Evolutionary conservation across 2,888 invertebrate species (phyloP).

Genomic region (Plagiodera versicolora): DNA sequence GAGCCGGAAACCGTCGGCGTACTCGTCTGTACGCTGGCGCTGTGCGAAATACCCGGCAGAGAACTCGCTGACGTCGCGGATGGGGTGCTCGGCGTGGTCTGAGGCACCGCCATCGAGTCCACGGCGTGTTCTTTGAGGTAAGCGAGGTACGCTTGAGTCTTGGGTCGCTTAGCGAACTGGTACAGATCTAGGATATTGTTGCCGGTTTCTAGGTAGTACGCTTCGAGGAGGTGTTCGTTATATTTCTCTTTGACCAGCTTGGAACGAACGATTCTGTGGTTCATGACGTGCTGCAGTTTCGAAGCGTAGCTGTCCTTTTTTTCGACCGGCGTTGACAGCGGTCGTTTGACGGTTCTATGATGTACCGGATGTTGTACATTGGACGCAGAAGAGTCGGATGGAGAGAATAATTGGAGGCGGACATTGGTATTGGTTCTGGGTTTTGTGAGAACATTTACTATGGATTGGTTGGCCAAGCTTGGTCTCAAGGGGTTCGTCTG

Average conservation of each 20-base stretch:
- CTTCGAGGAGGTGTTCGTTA: constrained; percentile 78
- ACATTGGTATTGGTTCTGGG: constrained; percentile 45
- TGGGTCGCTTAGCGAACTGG: constrained; percentile 80
- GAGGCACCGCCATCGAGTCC: constrained; percentile 44
- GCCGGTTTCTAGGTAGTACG: constrained; percentile 83
- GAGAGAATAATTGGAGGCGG: constrained; percentile 49
- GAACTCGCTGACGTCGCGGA: constrained; percentile 50
- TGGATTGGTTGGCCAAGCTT: constrained; percentile 54
- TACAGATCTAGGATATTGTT: constrained; percentile 89
- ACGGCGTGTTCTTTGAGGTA: constrained; percentile 68
- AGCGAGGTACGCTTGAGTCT: constrained; percentile 71
- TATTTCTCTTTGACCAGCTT: constrained; percentile 72
- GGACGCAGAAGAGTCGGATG: constrained; percentile 31
- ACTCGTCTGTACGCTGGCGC: constrained; percentile 28
- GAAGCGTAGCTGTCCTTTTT: constrained; percentile 58
- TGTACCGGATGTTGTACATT: constrained; percentile 33
- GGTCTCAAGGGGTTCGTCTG: constrained; percentile 49
- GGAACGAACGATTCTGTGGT: constrained; percentile 70
- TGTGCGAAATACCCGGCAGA: constrained; percentile 49
- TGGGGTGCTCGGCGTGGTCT: constrained; percentile 46
- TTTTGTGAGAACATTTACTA: constrained; percentile 53
- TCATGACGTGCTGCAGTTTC: constrained; percentile 69
- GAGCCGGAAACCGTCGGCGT: constrained; percentile 18
- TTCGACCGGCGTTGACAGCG: constrained; percentile 54
- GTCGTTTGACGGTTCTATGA: constrained; percentile 52